Evolutionary conservation across 2,888 invertebrate genomes (phyloP).

Genomic region (Lasius fuliginosus): DNA sequence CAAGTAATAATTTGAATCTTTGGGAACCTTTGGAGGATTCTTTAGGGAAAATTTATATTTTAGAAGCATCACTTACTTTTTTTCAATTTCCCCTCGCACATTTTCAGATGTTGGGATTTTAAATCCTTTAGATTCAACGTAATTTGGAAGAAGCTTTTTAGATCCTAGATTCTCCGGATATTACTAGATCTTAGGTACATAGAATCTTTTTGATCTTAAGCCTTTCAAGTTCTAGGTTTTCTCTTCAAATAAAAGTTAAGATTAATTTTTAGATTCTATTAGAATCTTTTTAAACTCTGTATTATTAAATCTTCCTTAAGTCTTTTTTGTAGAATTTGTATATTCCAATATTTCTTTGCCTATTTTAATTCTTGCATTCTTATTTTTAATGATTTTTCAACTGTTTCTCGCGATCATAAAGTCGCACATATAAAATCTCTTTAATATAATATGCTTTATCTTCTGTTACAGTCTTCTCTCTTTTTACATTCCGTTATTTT

Average conservation of each 20-base stretch:
- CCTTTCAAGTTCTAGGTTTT: neutral
- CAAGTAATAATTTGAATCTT: neutral
- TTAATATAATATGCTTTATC: neutral
- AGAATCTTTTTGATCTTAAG: conserved; percentile 5
- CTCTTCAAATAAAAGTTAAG: neutral
- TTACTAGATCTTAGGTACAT: conserved; percentile 25
- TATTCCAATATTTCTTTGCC: neutral
- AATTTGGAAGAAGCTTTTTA: neutral
- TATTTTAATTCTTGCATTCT: neutral
- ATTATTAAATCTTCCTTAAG: neutral
- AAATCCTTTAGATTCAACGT: neutral
- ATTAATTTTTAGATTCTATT: neutral
- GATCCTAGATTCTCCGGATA: neutral
- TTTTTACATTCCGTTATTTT: neutral
- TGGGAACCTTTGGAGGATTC: neutral
- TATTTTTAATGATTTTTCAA: neutral
- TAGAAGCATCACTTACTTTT: neutral
- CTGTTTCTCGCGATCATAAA: neutral
- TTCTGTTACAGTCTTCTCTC: neutral
- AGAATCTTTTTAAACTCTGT: neutral
- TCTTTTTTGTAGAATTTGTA: neutral
- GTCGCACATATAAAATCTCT: neutral
- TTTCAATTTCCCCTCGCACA: neutral
- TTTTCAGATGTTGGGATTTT: neutral
- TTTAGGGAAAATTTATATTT: neutral